Conservation (phyloP, 2,888 invertebrate genomes). For the Lasioglossum marginatum region DNA sequence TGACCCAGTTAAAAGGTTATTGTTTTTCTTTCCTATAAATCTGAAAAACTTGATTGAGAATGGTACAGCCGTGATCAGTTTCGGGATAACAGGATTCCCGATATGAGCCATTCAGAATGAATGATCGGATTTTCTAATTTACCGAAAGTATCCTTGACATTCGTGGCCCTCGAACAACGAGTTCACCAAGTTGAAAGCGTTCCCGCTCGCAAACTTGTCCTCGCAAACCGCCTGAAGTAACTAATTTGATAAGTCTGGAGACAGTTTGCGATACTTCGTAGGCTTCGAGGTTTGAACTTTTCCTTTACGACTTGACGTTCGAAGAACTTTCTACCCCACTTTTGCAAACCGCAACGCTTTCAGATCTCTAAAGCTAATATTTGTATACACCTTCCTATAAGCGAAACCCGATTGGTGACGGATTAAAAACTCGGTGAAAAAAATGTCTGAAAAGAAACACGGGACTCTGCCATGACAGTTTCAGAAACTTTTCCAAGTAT, state of each 20-base stretch:
- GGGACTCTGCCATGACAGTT: not conserved
- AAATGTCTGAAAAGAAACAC: not conserved
- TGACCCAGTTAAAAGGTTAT: not conserved
- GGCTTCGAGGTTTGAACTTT: not conserved
- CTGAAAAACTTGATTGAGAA: not conserved
- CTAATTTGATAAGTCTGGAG: not conserved
- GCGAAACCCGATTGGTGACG: not conserved
- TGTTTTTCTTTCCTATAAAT: not conserved
- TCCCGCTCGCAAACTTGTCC: not conserved
- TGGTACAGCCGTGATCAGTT: not conserved
- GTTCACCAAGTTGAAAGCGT: conserved; percentile 1
- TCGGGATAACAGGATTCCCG: not conserved
- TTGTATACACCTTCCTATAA: not conserved
- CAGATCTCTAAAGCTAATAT: not conserved
- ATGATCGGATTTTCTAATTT: not conserved
- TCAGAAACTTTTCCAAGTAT: no score
- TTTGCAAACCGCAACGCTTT: not conserved
- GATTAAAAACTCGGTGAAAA: not conserved
- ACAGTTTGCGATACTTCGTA: conserved; percentile 6
- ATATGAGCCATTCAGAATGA: not conserved
- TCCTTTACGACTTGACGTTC: not conserved
- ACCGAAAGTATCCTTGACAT: not conserved
- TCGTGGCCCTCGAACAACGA: not conserved
- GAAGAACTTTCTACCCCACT: not conserved
- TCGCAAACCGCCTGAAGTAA: not conserved